Percentiles rank a stretch among this genome's conserved stretches.
These are phyloP conservation scores for Aspidiotus rigidus DNA, from an alignment of 2,888 invertebrate species.

Conservation along the genomic window DNA sequence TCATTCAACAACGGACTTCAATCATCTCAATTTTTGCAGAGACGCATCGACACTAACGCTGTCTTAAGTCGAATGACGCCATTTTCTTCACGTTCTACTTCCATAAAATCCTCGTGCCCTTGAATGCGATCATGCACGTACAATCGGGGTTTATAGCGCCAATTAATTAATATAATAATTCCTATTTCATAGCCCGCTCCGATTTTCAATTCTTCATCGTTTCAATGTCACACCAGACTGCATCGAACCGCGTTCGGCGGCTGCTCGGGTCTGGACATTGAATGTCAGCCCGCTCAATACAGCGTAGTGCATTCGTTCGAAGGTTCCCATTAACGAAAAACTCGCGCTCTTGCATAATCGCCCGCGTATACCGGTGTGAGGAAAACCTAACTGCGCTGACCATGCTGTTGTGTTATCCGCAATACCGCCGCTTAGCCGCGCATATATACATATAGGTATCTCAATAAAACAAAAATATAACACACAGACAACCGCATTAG, in stretches of 20 bases:
- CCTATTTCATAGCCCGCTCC: neutral
- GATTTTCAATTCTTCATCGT: neutral
- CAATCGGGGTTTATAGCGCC: too few relatives aligned
- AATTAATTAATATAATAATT: too few relatives aligned
- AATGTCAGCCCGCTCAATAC: neutral
- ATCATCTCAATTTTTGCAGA: too few relatives aligned
- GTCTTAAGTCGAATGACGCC: too few relatives aligned
- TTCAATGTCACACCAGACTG: neutral
- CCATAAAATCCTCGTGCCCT: too few relatives aligned
- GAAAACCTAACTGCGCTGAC: neutral
- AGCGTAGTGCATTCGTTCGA: neutral
- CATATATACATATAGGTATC: neutral
- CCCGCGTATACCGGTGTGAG: neutral
- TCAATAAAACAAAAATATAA: neutral
- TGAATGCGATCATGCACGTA: too few relatives aligned
- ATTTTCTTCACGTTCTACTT: too few relatives aligned
- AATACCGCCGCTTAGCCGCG: too few relatives aligned
- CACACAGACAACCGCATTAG: neutral
- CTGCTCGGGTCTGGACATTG: neutral
- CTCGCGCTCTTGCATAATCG: neutral
- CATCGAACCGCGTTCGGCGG: too few relatives aligned
- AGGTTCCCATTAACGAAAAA: slow-evolving; percentile 2
- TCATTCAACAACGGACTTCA: too few relatives aligned
- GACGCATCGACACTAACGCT: too few relatives aligned
- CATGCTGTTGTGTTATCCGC: neutral